Percentiles rank a stretch among this genome's conserved stretches.
Evolutionary conservation across 2,113 vertebrate species (phyloP).

Genomic region (Melanerpes formicivorus): DNA sequence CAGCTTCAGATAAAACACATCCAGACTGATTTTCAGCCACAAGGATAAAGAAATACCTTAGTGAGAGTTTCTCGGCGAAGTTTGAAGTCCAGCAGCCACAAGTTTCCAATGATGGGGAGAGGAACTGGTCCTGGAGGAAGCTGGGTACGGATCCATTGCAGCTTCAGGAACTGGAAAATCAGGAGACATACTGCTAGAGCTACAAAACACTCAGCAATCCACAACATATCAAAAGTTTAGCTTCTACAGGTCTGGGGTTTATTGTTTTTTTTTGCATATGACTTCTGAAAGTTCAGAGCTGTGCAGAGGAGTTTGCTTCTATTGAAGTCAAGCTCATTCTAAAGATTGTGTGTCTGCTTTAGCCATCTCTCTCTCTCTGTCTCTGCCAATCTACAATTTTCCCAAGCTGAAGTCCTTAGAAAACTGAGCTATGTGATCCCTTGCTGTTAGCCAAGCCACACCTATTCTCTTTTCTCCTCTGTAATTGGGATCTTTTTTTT

Average conservation of each 20-base stretch:
- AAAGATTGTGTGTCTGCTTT: background rate
- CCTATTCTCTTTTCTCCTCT: background rate
- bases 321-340: background rate
- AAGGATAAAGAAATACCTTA: slow-evolving; percentile 51
- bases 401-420: background rate
- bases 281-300: background rate
- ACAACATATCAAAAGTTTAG: background rate
- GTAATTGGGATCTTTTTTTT: background rate
- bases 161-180: slow-evolving; percentile 33
- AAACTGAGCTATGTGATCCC: background rate
- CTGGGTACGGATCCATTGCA: slow-evolving; percentile 24
- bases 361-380: background rate
- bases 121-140: slow-evolving; percentile 70
- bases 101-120: slow-evolving; percentile 65
- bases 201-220: background rate
- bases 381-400: background rate
- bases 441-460: slow-evolving; percentile 17
- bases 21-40: background rate
- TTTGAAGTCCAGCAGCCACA: slow-evolving; percentile 69
- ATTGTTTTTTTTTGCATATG: background rate
- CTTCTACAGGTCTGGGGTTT: background rate
- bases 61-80: slow-evolving; percentile 56
- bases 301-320: background rate
- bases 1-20: background rate
- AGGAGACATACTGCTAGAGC: background rate